phyloP scores from a whole-genome alignment of 1,140 invertebrate genomes.

The Drosophila virilis region DNA sequence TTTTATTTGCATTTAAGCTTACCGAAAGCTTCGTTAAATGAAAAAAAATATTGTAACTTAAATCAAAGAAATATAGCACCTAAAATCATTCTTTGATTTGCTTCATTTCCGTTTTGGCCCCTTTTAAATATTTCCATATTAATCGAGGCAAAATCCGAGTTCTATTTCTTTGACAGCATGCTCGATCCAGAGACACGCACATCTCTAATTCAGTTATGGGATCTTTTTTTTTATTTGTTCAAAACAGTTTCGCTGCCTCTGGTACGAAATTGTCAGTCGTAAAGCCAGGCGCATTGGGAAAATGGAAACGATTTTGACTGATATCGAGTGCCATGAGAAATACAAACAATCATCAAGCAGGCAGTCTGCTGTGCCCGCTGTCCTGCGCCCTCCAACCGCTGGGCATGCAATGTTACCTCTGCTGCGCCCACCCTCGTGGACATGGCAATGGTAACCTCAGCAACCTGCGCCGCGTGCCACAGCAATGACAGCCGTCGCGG shows the following conservation, averaged over 20 bases:
- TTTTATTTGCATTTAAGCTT: too few species aligned
- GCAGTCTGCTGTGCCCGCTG: conserved; percentile 19
- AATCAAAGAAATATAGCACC: too few species aligned
- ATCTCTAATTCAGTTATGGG: conserved; percentile 3
- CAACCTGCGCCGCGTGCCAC: conserved; percentile 77
- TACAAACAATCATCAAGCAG: conserved; percentile 67
- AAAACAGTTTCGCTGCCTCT: conserved; percentile 3
- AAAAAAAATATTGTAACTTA: too few species aligned
- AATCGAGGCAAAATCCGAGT: too few species aligned
- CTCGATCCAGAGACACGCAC: not conserved
- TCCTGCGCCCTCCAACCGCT: not conserved
- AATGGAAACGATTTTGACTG: conserved; percentile 71
- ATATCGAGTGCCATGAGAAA: conserved; percentile 81
- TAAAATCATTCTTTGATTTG: too few species aligned
- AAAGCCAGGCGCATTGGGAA: conserved; percentile 19
- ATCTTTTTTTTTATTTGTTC: not conserved
- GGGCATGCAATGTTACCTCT: not conserved
- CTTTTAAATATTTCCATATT: not conserved
- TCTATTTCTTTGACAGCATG: not conserved
- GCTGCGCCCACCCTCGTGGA: not conserved
- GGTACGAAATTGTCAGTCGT: conserved; percentile 22
- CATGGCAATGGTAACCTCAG: conserved; percentile 67
- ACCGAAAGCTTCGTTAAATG: too few species aligned
- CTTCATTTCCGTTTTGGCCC: too few species aligned
- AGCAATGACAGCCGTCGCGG: conserved; percentile 63